Conservation (phyloP, 2,113 vertebrate species). For the Tenrec ecaudatus region DNA sequence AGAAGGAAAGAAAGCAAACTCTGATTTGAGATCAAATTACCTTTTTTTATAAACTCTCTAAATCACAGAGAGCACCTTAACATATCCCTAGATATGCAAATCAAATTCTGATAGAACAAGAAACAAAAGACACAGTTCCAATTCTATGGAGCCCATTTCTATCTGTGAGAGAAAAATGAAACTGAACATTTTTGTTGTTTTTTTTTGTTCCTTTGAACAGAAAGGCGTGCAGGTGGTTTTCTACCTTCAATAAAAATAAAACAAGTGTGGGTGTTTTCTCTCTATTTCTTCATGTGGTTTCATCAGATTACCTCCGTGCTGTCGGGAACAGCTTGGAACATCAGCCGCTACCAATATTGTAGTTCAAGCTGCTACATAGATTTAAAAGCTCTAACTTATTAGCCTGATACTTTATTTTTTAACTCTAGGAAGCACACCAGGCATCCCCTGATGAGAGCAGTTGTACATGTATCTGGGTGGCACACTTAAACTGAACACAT, state of each 20-base stretch:
- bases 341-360: constrained; percentile 78
- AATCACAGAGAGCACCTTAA: constrained; percentile 72
- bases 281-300: constrained; percentile 63
- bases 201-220: constrained; percentile 55
- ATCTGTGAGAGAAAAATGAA: constrained; percentile 67
- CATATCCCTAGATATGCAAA: constrained; percentile 65
- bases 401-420: constrained; percentile 64
- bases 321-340: constrained; percentile 73
- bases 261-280: constrained; percentile 63
- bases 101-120: constrained; percentile 58
- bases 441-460: constrained; percentile 13
- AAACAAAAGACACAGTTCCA: constrained; percentile 54
- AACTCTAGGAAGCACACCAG: constrained; percentile 36
- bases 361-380: constrained; percentile 65
- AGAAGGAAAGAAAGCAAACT: constrained; percentile 68
- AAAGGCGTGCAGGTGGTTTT: constrained; percentile 56
- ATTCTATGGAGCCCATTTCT: constrained; percentile 51
- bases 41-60: constrained; percentile 77
- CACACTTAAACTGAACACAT: constrained; percentile 26
- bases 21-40: constrained; percentile 64
- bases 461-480: neutral
- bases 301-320: constrained; percentile 74
- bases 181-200: constrained; percentile 68
- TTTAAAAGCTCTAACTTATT: constrained; percentile 77
- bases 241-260: constrained; percentile 75